Evolutionary conservation across 2,113 vertebrate genomes (phyloP).

Genomic region (Strix uralensis): DNA sequence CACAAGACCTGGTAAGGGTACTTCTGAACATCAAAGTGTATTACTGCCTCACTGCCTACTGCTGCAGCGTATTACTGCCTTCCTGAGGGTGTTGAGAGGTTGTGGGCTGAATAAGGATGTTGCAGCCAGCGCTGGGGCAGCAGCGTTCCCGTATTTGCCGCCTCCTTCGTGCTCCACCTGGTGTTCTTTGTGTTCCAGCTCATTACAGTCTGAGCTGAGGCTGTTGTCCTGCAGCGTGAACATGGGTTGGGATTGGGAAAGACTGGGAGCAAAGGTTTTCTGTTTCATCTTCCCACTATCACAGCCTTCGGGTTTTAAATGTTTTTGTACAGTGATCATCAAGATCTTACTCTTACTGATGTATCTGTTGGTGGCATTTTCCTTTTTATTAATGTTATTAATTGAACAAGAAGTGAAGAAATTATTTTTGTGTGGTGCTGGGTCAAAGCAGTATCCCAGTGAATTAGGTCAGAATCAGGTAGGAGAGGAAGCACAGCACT

Average conservation of each 20-base stretch:
- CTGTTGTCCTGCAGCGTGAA: background rate
- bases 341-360: background rate
- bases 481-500: background rate
- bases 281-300: background rate
- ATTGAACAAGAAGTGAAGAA: background rate
- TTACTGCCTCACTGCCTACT: background rate
- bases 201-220: background rate
- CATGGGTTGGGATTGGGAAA: background rate
- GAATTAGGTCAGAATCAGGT: background rate
- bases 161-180: background rate
- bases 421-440: background rate
- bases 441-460: background rate
- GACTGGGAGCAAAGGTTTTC: background rate
- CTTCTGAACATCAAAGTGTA: background rate
- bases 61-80: background rate
- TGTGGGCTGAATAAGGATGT: background rate
- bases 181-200: background rate
- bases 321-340: background rate
- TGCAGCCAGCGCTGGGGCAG: background rate
- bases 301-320: background rate
- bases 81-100: background rate
- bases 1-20: slow-evolving; percentile 76
- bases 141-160: background rate
- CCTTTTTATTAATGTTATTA: background rate
- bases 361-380: background rate